phyloP scores from a whole-genome alignment of 2,797 vertebrate genomes.

The Parotocinclus haroldoi region DNA sequence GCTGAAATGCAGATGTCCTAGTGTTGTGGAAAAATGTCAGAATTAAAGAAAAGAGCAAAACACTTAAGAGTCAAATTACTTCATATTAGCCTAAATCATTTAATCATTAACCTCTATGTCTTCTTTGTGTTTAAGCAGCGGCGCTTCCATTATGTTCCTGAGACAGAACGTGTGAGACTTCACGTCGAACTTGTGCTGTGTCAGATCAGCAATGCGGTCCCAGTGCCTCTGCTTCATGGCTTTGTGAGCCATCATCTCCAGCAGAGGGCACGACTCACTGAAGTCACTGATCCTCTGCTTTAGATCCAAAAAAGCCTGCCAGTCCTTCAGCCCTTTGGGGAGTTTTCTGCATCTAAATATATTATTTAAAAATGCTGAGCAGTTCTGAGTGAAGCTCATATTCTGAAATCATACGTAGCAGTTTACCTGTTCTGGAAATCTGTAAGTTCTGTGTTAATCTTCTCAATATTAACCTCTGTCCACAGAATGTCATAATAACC shows the following conservation, averaged over 20 bases:
- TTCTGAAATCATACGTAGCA: too few species aligned
- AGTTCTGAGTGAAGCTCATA: too few species aligned
- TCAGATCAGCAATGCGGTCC: constrained; percentile 72
- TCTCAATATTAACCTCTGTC: constrained; percentile 75
- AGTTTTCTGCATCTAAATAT: constrained; percentile 61
- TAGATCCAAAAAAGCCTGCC: constrained; percentile 81
- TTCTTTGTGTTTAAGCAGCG: constrained; percentile 75
- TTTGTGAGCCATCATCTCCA: constrained; percentile 83
- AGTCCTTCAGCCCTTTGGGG: constrained; percentile 79
- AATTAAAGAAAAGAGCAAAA: too few species aligned
- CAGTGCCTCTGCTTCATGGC: constrained; percentile 79
- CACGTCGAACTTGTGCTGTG: constrained; percentile 73
- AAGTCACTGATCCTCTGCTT: constrained; percentile 82
- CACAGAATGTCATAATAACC: constrained; percentile 78
- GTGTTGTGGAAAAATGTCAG: too few species aligned
- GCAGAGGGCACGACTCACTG: constrained; percentile 77
- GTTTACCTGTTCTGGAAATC: constrained; percentile 69
- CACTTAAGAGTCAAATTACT: too few species aligned
- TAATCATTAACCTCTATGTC: constrained; percentile 76
- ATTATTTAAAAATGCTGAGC: too few species aligned
- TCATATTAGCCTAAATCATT: neutral
- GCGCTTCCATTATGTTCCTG: constrained; percentile 74
- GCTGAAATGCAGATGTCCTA: constrained; percentile 95
- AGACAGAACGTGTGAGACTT: constrained; percentile 74
- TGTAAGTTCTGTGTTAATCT: constrained; percentile 74